phyloP scores from a whole-genome alignment of 2,888 invertebrate species.

The Synanthedon myopaeformis region DNA sequence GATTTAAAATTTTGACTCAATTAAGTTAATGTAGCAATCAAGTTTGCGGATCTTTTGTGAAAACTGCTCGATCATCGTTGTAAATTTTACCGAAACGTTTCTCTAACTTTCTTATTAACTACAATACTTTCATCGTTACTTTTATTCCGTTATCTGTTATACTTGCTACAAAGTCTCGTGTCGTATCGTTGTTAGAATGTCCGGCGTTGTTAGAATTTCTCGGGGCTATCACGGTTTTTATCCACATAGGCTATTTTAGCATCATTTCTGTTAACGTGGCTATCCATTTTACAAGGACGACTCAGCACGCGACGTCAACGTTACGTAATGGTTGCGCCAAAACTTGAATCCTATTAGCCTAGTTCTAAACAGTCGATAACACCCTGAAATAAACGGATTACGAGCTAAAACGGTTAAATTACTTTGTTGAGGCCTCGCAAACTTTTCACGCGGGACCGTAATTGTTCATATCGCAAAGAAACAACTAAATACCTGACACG shows the following conservation, averaged over 20 bases:
- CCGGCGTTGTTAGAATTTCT: too few species aligned
- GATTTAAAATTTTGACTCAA: too few species aligned
- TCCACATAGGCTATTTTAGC: background rate
- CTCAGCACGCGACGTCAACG: background rate
- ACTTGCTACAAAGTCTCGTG: too few species aligned
- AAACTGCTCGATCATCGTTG: slow-evolving; percentile 1
- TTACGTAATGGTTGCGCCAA: slow-evolving; percentile 27
- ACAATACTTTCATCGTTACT: too few species aligned
- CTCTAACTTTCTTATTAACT: background rate
- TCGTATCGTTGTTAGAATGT: too few species aligned
- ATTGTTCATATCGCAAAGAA: too few species aligned
- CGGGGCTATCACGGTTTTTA: too few species aligned
- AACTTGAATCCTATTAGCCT: slow-evolving; percentile 36
- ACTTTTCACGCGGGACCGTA: background rate
- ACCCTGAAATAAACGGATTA: slow-evolving; percentile 6
- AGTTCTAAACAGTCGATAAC: slow-evolving; percentile 17
- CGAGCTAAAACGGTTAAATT: background rate
- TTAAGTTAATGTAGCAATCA: background rate
- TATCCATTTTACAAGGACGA: background rate
- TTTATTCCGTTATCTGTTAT: too few species aligned
- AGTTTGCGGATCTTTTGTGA: background rate
- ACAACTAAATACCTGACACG: too few species aligned
- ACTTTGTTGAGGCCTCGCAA: background rate
- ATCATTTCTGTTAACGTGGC: background rate
- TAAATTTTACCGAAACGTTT: slow-evolving; percentile 1